phyloP scores from a whole-genome alignment of 2,888 invertebrate species.

The Cephus pulcher region DNA sequence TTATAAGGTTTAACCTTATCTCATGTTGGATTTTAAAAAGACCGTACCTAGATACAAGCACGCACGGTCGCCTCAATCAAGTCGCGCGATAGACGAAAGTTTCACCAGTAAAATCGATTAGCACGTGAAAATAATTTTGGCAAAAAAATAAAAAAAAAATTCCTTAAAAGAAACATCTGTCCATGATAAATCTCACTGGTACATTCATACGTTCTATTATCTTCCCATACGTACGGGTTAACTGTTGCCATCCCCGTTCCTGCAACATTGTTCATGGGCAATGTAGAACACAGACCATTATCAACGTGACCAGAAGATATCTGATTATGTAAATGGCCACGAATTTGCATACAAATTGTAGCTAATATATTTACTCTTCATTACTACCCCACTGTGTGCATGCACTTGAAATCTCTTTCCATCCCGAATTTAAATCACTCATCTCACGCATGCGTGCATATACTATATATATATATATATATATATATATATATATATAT shows the following conservation, averaged over 20 bases:
- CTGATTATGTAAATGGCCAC: constrained; percentile 22
- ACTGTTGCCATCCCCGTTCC: not conserved
- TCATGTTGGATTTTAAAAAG: not conserved
- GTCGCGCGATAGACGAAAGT: not conserved
- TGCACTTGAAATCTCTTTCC: not conserved
- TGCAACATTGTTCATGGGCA: not conserved
- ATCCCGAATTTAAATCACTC: constrained; percentile 5
- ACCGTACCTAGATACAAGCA: not conserved
- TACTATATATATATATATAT: no score
- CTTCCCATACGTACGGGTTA: not conserved
- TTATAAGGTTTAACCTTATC: not conserved
- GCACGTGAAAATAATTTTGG: not conserved
- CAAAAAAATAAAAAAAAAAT: not conserved
- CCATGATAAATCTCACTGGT: not conserved
- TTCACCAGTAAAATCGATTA: not conserved
- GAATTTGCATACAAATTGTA: constrained; percentile 24
- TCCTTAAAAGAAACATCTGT: not conserved
- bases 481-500: no score
- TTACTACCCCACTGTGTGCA: not conserved
- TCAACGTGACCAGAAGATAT: constrained; percentile 20
- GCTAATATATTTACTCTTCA: constrained; percentile 21
- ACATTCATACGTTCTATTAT: not conserved
- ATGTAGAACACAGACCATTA: constrained; percentile 13
- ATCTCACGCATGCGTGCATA: not conserved
- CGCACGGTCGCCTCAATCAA: not conserved